Conservation (phyloP, 2,113 vertebrate species). For the Saimiri boliviensis region DNA sequence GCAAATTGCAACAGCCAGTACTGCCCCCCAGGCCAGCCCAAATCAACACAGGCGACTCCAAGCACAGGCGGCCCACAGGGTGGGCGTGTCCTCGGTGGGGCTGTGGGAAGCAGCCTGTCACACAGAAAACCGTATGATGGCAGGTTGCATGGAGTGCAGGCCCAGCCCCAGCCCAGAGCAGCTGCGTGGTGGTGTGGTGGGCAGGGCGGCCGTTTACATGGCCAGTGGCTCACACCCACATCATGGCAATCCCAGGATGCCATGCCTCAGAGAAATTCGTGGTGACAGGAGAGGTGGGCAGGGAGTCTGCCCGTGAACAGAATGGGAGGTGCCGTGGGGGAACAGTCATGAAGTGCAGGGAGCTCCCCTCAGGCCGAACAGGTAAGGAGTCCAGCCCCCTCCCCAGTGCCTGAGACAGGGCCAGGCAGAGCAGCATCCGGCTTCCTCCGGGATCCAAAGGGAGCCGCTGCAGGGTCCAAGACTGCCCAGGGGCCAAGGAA, state of each 20-base stretch:
- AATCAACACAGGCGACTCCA: background rate
- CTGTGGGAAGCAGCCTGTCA: background rate
- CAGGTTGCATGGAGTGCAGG: background rate
- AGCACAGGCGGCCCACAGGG: accelerated
- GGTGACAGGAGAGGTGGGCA: background rate
- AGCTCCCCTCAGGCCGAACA: background rate
- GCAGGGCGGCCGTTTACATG: background rate
- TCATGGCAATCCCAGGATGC: background rate
- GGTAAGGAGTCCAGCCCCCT: too few relatives aligned
- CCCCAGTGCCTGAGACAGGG: too few relatives aligned
- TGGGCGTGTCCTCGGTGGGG: background rate
- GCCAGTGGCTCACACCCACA: background rate
- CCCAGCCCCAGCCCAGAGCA: background rate
- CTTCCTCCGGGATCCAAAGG: background rate
- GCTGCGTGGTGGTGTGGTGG: too few relatives aligned
- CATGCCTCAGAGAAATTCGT: background rate
- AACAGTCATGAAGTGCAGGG: background rate
- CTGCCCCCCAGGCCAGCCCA: background rate
- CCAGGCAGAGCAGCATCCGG: background rate
- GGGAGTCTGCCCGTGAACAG: background rate
- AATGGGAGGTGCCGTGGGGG: background rate
- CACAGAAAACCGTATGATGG: background rate
- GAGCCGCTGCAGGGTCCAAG: background rate
- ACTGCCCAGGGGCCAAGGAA: too few relatives aligned
- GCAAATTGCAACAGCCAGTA: background rate